A percentile compares a stretch with the other conserved stretches of the same genome.
These are phyloP conservation scores for Drosophila setosimentum DNA, from an alignment of 2,888 invertebrate species.

Conservation along the genomic window DNA sequence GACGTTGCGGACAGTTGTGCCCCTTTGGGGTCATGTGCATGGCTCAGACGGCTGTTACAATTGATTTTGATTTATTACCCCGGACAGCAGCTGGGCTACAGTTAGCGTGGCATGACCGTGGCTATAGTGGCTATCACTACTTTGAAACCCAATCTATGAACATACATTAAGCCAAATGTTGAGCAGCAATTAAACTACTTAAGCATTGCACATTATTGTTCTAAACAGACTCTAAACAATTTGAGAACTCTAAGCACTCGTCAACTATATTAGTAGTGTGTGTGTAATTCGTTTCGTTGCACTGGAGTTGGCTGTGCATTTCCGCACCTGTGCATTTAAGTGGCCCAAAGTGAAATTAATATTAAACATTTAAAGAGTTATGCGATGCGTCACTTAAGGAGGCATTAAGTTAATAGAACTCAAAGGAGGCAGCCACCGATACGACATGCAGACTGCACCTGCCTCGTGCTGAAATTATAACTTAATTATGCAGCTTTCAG, in stretches of 20 bases:
- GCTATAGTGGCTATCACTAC: constrained; percentile 22
- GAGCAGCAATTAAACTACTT: background rate
- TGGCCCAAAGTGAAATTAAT: constrained; percentile 66
- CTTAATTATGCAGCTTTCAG: constrained; percentile 69
- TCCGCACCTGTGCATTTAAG: constrained; percentile 45
- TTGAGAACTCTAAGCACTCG: background rate
- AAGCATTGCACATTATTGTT: background rate
- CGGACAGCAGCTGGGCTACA: constrained; percentile 18
- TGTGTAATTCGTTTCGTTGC: constrained; percentile 8
- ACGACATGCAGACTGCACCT: constrained; percentile 6
- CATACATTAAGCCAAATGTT: background rate
- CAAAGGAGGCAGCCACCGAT: constrained; percentile 53
- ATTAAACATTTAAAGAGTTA: constrained; percentile 74
- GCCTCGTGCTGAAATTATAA: constrained; percentile 53
- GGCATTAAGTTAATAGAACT: constrained; percentile 74
- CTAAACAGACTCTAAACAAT: background rate
- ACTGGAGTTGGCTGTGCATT: constrained; percentile 16
- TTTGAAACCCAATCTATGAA: constrained; percentile 20
- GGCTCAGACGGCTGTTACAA: constrained; percentile 55
- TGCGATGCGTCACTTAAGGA: constrained; percentile 67
- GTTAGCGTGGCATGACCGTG: constrained; percentile 17
- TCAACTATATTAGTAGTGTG: background rate
- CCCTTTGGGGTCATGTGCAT: constrained; percentile 39
- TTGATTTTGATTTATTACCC: constrained; percentile 72
- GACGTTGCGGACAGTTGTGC: constrained; percentile 17